Evolutionary conservation across 1,140 invertebrate genomes (phyloP), one percentile per base, ranked within the genome.

Genomic region (Sitodiplosis mosellana): DNA sequence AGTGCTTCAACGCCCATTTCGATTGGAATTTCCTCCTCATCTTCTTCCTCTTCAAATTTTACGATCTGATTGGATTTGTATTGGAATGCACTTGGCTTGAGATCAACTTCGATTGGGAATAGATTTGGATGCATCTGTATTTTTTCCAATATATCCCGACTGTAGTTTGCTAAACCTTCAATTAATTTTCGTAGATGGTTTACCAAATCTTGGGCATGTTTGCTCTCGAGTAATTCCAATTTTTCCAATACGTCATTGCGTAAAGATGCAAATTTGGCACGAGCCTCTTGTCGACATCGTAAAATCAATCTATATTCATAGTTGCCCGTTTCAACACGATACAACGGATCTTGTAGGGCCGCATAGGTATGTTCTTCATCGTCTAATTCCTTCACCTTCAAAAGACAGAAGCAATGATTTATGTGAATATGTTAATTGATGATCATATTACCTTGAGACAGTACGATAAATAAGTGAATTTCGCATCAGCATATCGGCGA

Each of bases 391-490:
- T 89, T 90, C 0, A 89, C 85, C 72, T 98, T 99, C 37, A n/a
- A n/a, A n/a, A n/a, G n/a, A n/a, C n/a, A n/a, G n/a, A n/a, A n/a
- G n/a, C n/a, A n/a, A n/a, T n/a, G n/a, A n/a, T n/a, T n/a, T n/a
- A n/a, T n/a, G n/a, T n/a, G n/a, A n/a, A n/a, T n/a, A n/a, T n/a
- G n/a, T n/a, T n/a, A n/a, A n/a, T n/a, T n/a, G n/a, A n/a, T n/a
- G n/a, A n/a, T n/a, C n/a, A n/a, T n/a, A n/a, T n/a, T n/a, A n/a
- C n/a, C n/a, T n/a, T n/a, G n/a, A 99, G 67, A 63, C 94, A 99
- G 65, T 98, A 99, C 0, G 93, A 96, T 17, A 99, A 68, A 67
- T 98, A 98, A 63, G 97, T 93, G 69, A 97, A 99, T 69, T 99
- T 99, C 1, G 86, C 83, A 69, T 98, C 92, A 0, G 88, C 87